These are phyloP conservation scores for Lacerta agilis DNA, from an alignment of 2,797 vertebrate genomes.

Conservation along the genomic window DNA sequence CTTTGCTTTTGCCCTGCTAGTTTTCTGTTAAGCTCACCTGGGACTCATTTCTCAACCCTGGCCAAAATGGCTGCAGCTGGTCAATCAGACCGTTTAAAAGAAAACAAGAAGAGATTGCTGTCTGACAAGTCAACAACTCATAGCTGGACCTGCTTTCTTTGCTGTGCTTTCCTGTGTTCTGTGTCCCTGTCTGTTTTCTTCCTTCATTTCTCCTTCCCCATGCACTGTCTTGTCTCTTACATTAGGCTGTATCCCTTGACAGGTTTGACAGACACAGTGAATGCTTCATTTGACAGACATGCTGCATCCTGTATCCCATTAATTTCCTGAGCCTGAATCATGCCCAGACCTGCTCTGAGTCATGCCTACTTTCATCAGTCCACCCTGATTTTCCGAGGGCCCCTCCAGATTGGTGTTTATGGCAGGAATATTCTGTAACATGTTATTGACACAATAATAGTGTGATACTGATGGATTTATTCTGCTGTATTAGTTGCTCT, in stretches of 20 bases:
- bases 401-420: neutral
- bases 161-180: neutral
- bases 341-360: neutral
- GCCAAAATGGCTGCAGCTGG: neutral
- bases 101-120: neutral
- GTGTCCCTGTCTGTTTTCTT: neutral
- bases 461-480: no score
- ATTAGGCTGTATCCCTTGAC: neutral
- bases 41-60: neutral
- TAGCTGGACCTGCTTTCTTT: neutral
- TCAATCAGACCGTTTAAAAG: neutral
- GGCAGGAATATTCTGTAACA: no score
- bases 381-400: neutral
- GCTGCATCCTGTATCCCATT: neutral
- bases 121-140: neutral
- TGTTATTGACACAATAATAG: no score
- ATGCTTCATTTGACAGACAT: neutral
- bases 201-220: neutral
- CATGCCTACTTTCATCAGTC: neutral
- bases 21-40: slow-evolving; percentile 3
- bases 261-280: neutral
- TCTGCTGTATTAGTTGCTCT: no score
- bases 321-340: neutral
- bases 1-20: neutral
- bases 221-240: neutral